These are phyloP conservation scores for Terebella lapidaria DNA, from an alignment of 2,888 invertebrate genomes.

Conservation along the genomic window DNA sequence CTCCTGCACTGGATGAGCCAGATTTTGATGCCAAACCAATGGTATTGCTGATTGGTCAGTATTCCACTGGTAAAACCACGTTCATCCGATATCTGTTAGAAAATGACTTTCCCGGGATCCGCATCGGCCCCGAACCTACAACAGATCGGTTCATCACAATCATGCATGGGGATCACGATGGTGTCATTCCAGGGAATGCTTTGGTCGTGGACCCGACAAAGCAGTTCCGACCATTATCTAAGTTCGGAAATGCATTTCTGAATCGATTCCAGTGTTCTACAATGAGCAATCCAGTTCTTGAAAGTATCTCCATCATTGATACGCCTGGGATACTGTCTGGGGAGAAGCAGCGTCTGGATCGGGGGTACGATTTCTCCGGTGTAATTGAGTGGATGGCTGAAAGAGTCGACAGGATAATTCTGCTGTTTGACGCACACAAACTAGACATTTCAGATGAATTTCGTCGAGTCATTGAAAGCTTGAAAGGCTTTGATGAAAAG, in stretches of 20 bases:
- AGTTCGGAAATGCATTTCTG: conserved; percentile 96
- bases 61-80: conserved; percentile 84
- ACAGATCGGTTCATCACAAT: conserved; percentile 97
- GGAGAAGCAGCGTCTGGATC: conserved; percentile 83
- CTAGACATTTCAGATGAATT: conserved; percentile 99
- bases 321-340: conserved; percentile 89
- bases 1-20: conserved; percentile 65
- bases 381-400: conserved; percentile 99
- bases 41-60: conserved; percentile 95
- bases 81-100: conserved; percentile 68
- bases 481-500: conserved; percentile 60
- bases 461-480: conserved; percentile 89
- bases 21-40: conserved; percentile 98
- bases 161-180: conserved; percentile 80
- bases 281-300: conserved; percentile 81
- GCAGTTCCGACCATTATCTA: conserved; percentile 86
- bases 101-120: conserved; percentile 90
- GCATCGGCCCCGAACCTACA: conserved; percentile 97
- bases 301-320: conserved; percentile 93
- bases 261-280: conserved; percentile 95
- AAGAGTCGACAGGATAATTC: conserved; percentile 91
- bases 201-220: conserved; percentile 95
- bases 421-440: conserved; percentile 97
- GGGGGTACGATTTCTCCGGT: conserved; percentile 93
- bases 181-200: conserved; percentile 94